These are phyloP conservation scores for Drosophila subsilvestris DNA, from an alignment of 2,888 invertebrate genomes.

Conservation along the genomic window DNA sequence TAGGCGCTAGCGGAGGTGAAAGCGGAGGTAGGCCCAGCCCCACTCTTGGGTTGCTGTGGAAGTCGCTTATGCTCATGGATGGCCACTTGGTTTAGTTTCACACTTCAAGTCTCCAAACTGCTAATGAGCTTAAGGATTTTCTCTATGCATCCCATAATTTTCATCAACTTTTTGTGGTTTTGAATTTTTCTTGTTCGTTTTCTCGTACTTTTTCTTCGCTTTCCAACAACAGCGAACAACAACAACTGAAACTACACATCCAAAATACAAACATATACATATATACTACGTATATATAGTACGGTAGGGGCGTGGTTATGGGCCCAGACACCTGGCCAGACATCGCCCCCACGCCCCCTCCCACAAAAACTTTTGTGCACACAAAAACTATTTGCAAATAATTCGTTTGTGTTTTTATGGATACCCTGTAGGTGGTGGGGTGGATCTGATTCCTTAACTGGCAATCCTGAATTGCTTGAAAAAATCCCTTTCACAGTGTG, in stretches of 20 bases:
- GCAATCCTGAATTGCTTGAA: too few species aligned
- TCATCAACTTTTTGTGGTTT: constrained; percentile 28
- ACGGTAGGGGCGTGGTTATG: constrained; percentile 20
- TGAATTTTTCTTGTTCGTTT: neutral
- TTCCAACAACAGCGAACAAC: constrained; percentile 48
- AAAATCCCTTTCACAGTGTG: too few species aligned
- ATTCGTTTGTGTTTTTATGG: constrained; percentile 45
- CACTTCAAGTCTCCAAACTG: constrained; percentile 67
- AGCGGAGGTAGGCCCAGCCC: neutral
- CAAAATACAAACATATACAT: constrained; percentile 6
- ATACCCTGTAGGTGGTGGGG: neutral
- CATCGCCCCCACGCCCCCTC: constrained; percentile 24
- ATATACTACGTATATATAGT: constrained; percentile 10
- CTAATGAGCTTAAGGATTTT: constrained; percentile 74
- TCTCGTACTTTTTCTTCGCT: neutral
- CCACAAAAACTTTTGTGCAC: constrained; percentile 39
- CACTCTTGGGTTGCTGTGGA: constrained; percentile 1
- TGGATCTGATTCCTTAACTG: too few species aligned
- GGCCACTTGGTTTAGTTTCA: constrained; percentile 74
- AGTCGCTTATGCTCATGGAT: constrained; percentile 61
- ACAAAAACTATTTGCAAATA: constrained; percentile 73
- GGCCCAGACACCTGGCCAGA: constrained; percentile 68
- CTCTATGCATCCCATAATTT: constrained; percentile 16
- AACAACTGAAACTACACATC: constrained; percentile 13
- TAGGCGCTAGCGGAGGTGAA: neutral